Conservation (phyloP, 2,797 vertebrate species). For the Mormyrops attenuatus region DNA sequence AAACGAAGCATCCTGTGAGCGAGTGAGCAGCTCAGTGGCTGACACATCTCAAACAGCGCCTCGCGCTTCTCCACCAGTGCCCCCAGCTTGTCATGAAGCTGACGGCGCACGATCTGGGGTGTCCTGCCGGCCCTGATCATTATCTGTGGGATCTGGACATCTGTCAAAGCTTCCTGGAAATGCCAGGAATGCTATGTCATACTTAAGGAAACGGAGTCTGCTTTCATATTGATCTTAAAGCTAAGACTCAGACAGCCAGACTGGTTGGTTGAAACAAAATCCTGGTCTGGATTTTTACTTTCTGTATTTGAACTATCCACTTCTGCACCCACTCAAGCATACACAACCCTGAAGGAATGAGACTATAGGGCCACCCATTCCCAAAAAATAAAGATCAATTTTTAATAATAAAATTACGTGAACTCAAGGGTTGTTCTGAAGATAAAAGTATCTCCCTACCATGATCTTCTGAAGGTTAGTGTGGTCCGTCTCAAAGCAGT, state of each 20-base stretch:
- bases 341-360: neutral
- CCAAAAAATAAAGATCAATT: neutral
- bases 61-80: conserved; percentile 72
- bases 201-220: neutral
- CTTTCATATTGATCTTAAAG: neutral
- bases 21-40: conserved; percentile 60
- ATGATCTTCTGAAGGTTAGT: conserved; percentile 53
- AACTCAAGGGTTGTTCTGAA: neutral
- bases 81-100: conserved; percentile 63
- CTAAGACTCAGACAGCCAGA: neutral
- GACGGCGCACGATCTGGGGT: conserved; percentile 55
- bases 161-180: conserved; percentile 51
- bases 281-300: neutral
- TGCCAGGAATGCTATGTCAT: neutral
- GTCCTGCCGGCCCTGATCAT: conserved; percentile 60
- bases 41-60: conserved; percentile 83
- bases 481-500: conserved; percentile 68
- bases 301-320: neutral
- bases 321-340: neutral
- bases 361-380: neutral
- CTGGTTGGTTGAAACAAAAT: neutral
- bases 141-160: conserved; percentile 61
- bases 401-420: neutral
- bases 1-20: conserved; percentile 71
- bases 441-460: conserved; percentile 53